phyloP scores from a whole-genome alignment of 1,140 invertebrate species.

The Drosophila micromelanica region DNA sequence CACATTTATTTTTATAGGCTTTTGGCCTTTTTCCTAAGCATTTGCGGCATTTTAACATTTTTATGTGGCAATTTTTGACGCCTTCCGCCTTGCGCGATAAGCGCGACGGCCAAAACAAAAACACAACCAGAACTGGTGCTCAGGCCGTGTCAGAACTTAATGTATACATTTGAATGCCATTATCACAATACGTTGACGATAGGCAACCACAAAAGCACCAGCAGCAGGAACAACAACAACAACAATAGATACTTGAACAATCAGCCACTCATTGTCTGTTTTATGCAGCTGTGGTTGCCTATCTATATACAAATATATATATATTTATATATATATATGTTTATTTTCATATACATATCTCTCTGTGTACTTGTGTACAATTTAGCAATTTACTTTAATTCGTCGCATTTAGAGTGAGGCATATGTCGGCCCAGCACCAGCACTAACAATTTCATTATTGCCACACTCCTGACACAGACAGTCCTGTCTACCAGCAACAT shows the following conservation, averaged over 20 bases:
- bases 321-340: too few species aligned
- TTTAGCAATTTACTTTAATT: constrained; percentile 83
- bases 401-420: constrained; percentile 62
- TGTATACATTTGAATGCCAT: constrained; percentile 81
- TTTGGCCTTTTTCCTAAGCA: constrained; percentile 30
- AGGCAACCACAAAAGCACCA: constrained; percentile 47
- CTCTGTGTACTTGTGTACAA: constrained; percentile 2
- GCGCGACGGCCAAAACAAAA: constrained; percentile 20
- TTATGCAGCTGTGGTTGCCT: constrained; percentile 25
- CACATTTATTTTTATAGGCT: constrained; percentile 63
- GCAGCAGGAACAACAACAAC: constrained; percentile 52
- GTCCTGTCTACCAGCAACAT: constrained; percentile 25
- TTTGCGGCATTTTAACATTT: constrained; percentile 61
- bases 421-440: constrained; percentile 43
- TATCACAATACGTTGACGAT: constrained; percentile 63
- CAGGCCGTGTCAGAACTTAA: constrained; percentile 50
- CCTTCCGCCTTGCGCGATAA: constrained; percentile 61
- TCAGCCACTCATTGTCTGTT: constrained; percentile 69
- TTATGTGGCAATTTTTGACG: constrained; percentile 71
- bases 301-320: not conserved
- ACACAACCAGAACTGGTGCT: constrained; percentile 3
- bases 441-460: constrained; percentile 50
- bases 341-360: too few species aligned
- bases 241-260: constrained; percentile 50
- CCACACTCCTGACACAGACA: constrained; percentile 38